Conservation (phyloP, 2,797 vertebrate genomes). For the Linurgus olivaceus region DNA sequence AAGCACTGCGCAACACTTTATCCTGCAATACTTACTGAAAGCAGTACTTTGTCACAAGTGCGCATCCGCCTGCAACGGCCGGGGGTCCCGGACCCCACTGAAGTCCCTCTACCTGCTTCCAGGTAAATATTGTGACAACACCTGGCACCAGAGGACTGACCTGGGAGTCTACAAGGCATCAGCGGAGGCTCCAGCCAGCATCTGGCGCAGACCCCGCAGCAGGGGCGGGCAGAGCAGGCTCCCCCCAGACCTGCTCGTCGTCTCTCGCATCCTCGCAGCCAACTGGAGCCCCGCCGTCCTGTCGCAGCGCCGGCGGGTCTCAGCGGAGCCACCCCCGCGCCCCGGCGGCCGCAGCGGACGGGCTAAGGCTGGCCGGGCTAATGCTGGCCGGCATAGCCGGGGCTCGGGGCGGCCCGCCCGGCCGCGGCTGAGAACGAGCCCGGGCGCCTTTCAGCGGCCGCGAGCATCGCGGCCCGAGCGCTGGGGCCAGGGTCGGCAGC, state of each 20-base stretch:
- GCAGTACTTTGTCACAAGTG: background rate
- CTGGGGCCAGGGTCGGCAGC: background rate
- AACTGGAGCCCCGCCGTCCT: background rate
- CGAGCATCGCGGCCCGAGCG: background rate
- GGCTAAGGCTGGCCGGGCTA: background rate
- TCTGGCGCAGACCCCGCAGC: background rate
- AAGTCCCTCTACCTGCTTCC: background rate
- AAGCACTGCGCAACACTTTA: background rate
- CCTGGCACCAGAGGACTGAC: background rate
- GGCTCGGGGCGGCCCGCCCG: background rate
- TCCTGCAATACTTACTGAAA: background rate
- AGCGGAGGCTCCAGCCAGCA: background rate
- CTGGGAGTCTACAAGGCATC: conserved; percentile 10
- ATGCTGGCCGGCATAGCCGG: background rate
- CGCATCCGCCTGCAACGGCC: background rate
- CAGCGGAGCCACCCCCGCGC: background rate
- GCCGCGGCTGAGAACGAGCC: background rate
- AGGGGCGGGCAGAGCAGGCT: background rate
- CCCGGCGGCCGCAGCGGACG: background rate
- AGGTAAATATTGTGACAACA: background rate
- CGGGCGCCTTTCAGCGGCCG: background rate
- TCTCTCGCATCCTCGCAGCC: conserved; percentile 27
- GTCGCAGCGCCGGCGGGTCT: background rate
- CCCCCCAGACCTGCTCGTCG: background rate
- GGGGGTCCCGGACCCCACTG: background rate